These are phyloP conservation scores for Orthonevra nobilis DNA, from an alignment of 2,888 invertebrate species.

Conservation along the genomic window DNA sequence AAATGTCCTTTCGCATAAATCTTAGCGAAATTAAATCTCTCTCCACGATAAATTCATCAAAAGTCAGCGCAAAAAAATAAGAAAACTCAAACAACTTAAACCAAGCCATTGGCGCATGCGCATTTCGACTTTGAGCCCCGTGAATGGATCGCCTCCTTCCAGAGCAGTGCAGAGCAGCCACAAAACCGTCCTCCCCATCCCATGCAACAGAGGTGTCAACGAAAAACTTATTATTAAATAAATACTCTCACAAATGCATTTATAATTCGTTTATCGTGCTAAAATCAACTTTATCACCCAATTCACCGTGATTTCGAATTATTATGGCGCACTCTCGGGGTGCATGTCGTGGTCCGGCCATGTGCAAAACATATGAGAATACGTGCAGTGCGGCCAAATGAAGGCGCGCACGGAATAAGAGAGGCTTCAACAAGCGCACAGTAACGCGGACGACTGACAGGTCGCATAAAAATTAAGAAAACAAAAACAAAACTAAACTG, in stretches of 20 bases:
- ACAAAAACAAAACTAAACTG: constrained; percentile 47
- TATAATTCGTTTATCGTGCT: constrained; percentile 71
- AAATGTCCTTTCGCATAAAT: constrained; percentile 70
- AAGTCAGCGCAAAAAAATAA: constrained; percentile 36
- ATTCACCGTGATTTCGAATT: constrained; percentile 69
- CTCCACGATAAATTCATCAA: constrained; percentile 66
- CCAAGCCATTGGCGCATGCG: constrained; percentile 65
- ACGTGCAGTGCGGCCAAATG: constrained; percentile 3
- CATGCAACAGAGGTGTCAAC: constrained; percentile 63
- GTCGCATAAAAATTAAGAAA: constrained; percentile 32
- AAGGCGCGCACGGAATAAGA: background rate
- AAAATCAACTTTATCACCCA: constrained; percentile 72
- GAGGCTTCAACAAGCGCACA: constrained; percentile 1
- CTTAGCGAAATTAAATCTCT: constrained; percentile 67
- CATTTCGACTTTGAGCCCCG: constrained; percentile 52
- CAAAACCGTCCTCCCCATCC: background rate
- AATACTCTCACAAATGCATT: constrained; percentile 70
- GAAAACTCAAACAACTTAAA: constrained; percentile 11
- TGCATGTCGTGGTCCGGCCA: constrained; percentile 18
- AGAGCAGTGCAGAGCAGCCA: constrained; percentile 7
- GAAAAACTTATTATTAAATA: constrained; percentile 70
- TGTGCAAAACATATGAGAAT: constrained; percentile 24
- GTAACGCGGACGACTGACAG: constrained; percentile 20
- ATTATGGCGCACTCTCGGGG: constrained; percentile 60
- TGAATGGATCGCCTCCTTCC: constrained; percentile 64